These are phyloP conservation scores for Clostera curtula DNA, from an alignment of 2,888 invertebrate genomes.

Conservation along the genomic window DNA sequence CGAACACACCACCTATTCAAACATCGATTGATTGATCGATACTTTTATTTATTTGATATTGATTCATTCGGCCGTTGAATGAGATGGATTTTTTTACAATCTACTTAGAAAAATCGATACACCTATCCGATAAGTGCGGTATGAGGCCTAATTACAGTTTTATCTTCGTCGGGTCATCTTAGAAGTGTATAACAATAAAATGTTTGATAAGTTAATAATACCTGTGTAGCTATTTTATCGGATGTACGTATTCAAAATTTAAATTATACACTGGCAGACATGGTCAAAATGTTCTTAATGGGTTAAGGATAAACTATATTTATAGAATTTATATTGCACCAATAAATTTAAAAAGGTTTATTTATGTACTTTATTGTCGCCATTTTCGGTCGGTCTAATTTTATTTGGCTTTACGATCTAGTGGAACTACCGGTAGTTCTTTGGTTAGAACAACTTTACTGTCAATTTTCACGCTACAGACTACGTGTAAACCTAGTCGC, in stretches of 20 bases:
- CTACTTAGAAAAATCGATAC: slow-evolving; percentile 67
- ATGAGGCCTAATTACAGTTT: slow-evolving; percentile 66
- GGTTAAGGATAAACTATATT: too few relatives aligned
- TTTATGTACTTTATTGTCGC: too few relatives aligned
- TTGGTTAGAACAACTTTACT: too few relatives aligned
- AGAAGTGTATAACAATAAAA: slow-evolving; percentile 49
- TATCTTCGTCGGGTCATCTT: slow-evolving; percentile 61
- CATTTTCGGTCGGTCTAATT: too few relatives aligned
- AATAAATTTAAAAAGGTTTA: too few relatives aligned
- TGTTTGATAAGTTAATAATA: slow-evolving; percentile 67
- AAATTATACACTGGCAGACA: slow-evolving; percentile 31
- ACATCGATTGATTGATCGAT: slow-evolving; percentile 68
- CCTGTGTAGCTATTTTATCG: slow-evolving; percentile 36
- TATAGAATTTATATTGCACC: too few relatives aligned
- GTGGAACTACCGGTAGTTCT: too few relatives aligned
- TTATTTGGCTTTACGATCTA: too few relatives aligned
- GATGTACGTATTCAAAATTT: slow-evolving; percentile 28
- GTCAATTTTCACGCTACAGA: too few relatives aligned
- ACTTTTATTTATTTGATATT: slow-evolving; percentile 60
- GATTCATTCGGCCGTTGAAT: slow-evolving; percentile 53
- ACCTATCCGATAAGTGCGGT: slow-evolving; percentile 63
- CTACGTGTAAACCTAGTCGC: too few relatives aligned
- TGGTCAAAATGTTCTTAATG: slow-evolving; percentile 4
- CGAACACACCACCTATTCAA: slow-evolving; percentile 48
- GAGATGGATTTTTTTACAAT: slow-evolving; percentile 52